These are phyloP conservation scores for Philypnodon macrostomus DNA, from an alignment of 2,797 vertebrate genomes.

Conservation along the genomic window DNA sequence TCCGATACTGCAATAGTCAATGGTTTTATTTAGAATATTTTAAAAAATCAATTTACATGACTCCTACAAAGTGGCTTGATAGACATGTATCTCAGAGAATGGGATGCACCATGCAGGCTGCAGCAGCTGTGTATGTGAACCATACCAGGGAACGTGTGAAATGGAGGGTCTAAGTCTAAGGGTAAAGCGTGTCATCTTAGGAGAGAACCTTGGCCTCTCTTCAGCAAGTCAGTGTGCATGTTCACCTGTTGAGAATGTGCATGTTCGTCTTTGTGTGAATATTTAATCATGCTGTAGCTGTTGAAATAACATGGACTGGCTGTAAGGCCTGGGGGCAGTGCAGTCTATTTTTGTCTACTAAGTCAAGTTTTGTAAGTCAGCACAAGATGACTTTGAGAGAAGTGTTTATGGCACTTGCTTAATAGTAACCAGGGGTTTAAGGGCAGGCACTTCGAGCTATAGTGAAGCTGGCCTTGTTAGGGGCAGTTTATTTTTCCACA, in stretches of 20 bases:
- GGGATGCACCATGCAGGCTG: no score
- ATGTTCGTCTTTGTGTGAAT: conserved; percentile 2
- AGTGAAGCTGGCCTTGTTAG: neutral
- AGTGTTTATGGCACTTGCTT: neutral
- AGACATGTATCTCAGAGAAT: no score
- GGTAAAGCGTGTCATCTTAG: no score
- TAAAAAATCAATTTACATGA: no score
- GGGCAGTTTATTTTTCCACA: neutral
- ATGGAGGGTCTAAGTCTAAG: no score
- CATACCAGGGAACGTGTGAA: conserved; percentile 2
- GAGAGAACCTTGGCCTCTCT: no score
- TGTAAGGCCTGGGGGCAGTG: conserved; percentile 32
- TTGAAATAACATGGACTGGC: conserved; percentile 30
- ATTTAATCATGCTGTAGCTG: conserved; percentile 23
- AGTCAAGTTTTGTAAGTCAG: no score
- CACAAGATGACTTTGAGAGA: conserved; percentile 14
- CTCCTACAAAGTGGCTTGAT: no score
- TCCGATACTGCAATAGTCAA: no score
- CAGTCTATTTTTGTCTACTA: neutral
- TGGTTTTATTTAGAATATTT: no score
- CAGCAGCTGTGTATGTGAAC: conserved; percentile 13
- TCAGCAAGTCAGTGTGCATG: conserved; percentile 26
- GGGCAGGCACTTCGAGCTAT: no score
- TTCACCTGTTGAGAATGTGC: conserved; percentile 31
- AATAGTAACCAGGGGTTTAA: no score